Base-by-base conservation (phyloP, 2,797 vertebrate species). In the Pagetopsis macropterus region DNA sequence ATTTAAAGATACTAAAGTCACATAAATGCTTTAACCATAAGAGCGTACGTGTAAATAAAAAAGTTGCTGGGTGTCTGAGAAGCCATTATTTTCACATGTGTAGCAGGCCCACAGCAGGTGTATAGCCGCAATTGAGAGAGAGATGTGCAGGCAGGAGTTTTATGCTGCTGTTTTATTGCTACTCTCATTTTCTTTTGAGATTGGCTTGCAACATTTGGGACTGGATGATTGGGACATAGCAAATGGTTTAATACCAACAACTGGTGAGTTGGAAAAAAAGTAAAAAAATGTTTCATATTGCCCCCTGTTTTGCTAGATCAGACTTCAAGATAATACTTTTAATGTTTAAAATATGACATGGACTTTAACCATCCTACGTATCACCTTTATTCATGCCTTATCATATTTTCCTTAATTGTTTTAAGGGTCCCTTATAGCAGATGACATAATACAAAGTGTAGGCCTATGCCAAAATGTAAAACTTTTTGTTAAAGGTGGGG, bases 101-200 rank as follows among this genome's bases (percentile, higher is more conserved):
- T 13, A 21, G 13, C 3, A 3, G 17, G 9, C 41, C 12, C 44
- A 23, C 51, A 46, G 46, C 58, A 62, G 70, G 27, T 72, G 17
- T 23, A 5, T 13, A 3, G 19, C 40, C 21, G 16, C 51, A 62
- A 4, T 6, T 56, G 60, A 33, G 43, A 64, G 51, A 52, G 19
- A 65, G 31, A 52, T 5, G 5, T 60, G 19, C 7, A 50, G n/a
- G 43, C 43, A 54, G 31, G 4, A 54, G 15, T 40, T 46, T 33
- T 40, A 66, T 71, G 51, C 51, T 62, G 67, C 43, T 54, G 21
- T 52, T 58, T 56, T 70, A 19, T n/a, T 46, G 37, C n/a, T 76
- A 48, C 40, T 15, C 5, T 60, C 2, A 10, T 55, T 72, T 78
- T n/a, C 58, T 61, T 19, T 45, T 12, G 56, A 64, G 19, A n/a